These are phyloP conservation scores for Leptestheria dahalacensis DNA, from an alignment of 1,140 invertebrate genomes.

Conservation along the genomic window DNA sequence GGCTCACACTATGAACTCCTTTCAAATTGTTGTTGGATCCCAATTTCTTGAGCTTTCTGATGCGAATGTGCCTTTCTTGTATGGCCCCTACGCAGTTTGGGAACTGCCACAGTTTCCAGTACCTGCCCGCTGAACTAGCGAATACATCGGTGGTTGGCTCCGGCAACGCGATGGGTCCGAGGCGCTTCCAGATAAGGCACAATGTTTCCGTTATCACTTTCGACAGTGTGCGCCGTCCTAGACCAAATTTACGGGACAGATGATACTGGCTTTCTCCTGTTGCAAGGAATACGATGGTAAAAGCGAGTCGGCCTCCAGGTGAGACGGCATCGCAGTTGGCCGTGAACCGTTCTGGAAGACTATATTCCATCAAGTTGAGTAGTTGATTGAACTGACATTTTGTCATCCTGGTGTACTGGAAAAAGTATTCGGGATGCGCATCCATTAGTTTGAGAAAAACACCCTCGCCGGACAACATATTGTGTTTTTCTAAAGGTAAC, in stretches of 20 bases:
- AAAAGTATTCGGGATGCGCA: background rate
- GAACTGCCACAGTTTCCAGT: conserved; percentile 23
- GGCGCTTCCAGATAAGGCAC: background rate
- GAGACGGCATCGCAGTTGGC: background rate
- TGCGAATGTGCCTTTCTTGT: conserved; percentile 35
- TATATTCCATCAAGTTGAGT: background rate
- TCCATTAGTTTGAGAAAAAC: no score
- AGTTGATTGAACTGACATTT: background rate
- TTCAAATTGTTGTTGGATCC: conserved; percentile 35
- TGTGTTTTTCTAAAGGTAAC: no score
- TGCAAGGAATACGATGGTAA: background rate
- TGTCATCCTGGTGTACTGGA: background rate
- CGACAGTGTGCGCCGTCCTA: background rate
- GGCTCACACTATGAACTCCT: conserved; percentile 31
- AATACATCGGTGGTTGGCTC: background rate
- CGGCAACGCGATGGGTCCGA: background rate
- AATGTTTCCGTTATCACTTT: background rate
- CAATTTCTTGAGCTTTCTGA: conserved; percentile 29
- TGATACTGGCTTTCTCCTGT: background rate
- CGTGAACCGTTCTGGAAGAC: background rate
- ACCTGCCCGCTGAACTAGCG: background rate
- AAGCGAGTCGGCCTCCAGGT: background rate
- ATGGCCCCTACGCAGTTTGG: conserved; percentile 29
- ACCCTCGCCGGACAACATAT: no score
- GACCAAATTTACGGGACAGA: background rate